Base-by-base conservation (phyloP, 1,140 invertebrate species). In the Solen grandis region DNA sequence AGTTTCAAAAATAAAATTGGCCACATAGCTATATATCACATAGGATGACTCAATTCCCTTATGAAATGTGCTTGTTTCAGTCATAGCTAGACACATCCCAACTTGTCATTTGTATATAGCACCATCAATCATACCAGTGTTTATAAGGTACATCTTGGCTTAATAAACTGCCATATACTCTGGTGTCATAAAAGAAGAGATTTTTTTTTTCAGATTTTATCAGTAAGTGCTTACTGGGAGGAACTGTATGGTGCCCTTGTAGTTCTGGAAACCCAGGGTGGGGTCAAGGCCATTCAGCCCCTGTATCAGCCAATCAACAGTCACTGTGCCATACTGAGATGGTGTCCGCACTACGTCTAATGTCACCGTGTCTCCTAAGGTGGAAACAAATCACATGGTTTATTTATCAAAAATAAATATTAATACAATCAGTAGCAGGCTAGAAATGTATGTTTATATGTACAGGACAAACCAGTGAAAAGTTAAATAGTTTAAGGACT, bases 271-370 rank as follows among this genome's bases (percentile, higher is more conserved):
- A 5, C 83, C 80, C 16, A 76, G 50, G 19, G 66, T 31, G 60
- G 90, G 87, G 5, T 84, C 41, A 4, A 84, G 41, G 10, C 86
- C 85, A 66, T 83, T 84, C 4, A 87, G 70, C 14, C 86, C 86
- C 50, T 84, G 59, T 27, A 91, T 88, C 5, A 55, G 27, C 90
- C 90, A 91, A 25, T 84, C 78, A 2, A 90, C 87, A 19, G 68
- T 65, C 0, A 91, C 90, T 4, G 81, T 85, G 46, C 90, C 90
- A 54, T 62, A 55, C 4, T 83, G 81, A 35, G 89, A 87, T 10
- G 41, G 41, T 0, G 82, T 82, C 25, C 90, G 68, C n/a, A 59
- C 68, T 10, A 91, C 86, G 27, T 54, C 72, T 19, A 89, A 31
- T 29, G 63, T 46, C 38, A 88, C 62, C 10, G 65, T 75, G 70